Conservation (phyloP, 2,888 invertebrate genomes). For the Drosophila mettleri region DNA sequence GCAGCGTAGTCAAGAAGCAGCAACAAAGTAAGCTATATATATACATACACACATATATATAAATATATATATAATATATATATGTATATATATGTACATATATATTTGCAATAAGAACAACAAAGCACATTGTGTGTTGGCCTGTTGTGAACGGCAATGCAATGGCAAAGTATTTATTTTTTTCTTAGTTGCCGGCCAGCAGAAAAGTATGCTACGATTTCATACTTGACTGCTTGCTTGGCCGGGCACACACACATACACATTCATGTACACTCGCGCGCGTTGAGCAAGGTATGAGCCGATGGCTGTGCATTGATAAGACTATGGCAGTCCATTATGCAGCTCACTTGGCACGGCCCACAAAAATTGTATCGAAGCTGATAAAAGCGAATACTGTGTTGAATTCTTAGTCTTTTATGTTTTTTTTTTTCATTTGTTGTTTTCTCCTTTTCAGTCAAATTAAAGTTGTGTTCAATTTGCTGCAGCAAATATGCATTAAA, state of each 20-base stretch:
- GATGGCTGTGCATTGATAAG: constrained; percentile 70
- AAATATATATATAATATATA: constrained; percentile 10
- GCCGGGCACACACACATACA: constrained; percentile 13
- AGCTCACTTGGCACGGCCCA: constrained; percentile 66
- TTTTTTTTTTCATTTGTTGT: background rate
- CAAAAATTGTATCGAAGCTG: constrained; percentile 48
- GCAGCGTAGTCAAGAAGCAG: constrained; percentile 36
- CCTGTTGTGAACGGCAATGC: constrained; percentile 10
- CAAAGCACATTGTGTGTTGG: constrained; percentile 17
- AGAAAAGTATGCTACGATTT: constrained; percentile 65
- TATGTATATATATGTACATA: constrained; percentile 7
- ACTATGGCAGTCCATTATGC: constrained; percentile 72
- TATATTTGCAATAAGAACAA: constrained; percentile 25
- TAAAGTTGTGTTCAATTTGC: constrained; percentile 20
- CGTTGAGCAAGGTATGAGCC: constrained; percentile 22
- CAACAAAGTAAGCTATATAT: constrained; percentile 20
- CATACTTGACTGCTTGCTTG: constrained; percentile 39
- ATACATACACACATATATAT: constrained; percentile 6
- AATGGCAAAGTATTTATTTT: constrained; percentile 47
- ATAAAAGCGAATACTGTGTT: constrained; percentile 43
- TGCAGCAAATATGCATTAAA: background rate
- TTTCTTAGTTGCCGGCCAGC: constrained; percentile 39
- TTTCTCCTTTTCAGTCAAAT: background rate
- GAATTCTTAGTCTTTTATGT: constrained; percentile 24
- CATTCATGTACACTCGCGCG: background rate